These are phyloP conservation scores for Sphenopsis melanotis DNA, from an alignment of 2,797 vertebrate genomes.

Conservation along the genomic window DNA sequence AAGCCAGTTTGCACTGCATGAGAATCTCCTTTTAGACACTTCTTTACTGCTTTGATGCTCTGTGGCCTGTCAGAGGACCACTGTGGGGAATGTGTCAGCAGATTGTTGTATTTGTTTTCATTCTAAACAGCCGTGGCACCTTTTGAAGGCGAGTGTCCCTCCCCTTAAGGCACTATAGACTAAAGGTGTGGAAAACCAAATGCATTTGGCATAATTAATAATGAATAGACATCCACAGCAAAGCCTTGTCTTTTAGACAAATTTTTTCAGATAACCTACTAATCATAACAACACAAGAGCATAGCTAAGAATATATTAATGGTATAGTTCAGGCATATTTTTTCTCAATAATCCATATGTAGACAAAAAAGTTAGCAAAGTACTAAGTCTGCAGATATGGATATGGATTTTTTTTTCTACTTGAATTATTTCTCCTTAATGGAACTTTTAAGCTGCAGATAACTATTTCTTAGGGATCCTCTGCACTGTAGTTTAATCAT, in stretches of 20 bases:
- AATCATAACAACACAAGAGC: not conserved
- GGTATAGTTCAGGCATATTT: not conserved
- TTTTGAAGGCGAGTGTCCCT: not conserved
- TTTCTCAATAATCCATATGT: not conserved
- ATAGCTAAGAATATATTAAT: not conserved
- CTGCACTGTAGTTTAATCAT: conserved; percentile 53
- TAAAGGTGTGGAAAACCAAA: not conserved
- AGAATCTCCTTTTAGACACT: not conserved
- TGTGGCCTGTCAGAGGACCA: not conserved
- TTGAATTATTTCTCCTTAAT: not conserved
- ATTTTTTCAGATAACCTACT: not conserved
- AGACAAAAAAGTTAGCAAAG: not conserved
- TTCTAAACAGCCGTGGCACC: not conserved
- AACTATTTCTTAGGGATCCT: not conserved
- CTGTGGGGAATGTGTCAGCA: not conserved
- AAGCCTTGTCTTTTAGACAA: not conserved
- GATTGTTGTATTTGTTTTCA: not conserved
- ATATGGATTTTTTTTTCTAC: not conserved
- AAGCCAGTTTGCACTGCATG: fast-evolving
- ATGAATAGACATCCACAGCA: not conserved
- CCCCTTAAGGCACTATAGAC: no score
- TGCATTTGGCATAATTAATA: not conserved
- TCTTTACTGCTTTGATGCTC: not conserved
- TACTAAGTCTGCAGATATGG: fast-evolving
- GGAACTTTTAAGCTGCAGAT: not conserved